phyloP scores from a whole-genome alignment of 2,888 invertebrate species.

The Tipula unca region DNA sequence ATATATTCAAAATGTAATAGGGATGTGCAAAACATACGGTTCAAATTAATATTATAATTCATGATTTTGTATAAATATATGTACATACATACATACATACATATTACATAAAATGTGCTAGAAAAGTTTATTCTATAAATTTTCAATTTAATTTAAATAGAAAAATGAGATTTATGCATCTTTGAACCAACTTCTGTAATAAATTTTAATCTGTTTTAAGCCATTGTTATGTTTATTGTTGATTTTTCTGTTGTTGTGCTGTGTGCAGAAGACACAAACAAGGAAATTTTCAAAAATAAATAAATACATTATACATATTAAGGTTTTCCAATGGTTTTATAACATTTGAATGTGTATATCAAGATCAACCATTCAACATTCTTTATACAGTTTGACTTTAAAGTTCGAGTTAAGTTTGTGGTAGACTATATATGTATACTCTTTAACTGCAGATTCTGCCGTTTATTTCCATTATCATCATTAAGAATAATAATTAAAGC shows the following conservation, averaged over 20 bases:
- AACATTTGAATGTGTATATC: background rate
- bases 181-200: background rate
- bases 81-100: background rate
- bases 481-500: background rate
- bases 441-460: no score
- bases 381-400: no score
- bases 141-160: conserved; percentile 14
- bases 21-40: background rate
- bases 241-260: background rate
- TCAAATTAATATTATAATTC: background rate
- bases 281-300: background rate
- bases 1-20: background rate
- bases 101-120: background rate
- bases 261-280: background rate
- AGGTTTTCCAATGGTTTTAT: background rate
- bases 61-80: background rate
- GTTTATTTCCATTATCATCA: background rate
- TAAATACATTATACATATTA: background rate
- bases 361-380: background rate
- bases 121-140: conserved; percentile 14
- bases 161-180: background rate
- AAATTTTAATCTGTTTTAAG: background rate
- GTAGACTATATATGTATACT: no score
- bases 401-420: no score
- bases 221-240: background rate